Percentiles rank a stretch among this genome's conserved stretches.
phyloP scores from a whole-genome alignment of 2,888 invertebrate genomes.

The Ligdia adustata region DNA sequence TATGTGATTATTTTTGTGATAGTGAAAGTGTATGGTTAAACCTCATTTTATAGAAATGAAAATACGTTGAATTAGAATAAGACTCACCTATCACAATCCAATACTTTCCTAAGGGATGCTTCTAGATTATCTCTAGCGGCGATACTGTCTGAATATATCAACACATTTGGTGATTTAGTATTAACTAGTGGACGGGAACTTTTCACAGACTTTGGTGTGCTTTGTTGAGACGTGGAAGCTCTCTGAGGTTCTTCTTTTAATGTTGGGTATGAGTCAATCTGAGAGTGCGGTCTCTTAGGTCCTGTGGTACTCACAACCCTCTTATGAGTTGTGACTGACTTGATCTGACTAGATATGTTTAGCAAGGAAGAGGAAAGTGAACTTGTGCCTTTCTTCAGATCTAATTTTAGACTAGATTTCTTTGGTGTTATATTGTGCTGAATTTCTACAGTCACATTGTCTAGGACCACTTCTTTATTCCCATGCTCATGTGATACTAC shows the following conservation, averaged over 20 bases:
- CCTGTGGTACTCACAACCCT: conserved; percentile 73
- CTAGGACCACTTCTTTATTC: conserved; percentile 64
- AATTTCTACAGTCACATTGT: conserved; percentile 79
- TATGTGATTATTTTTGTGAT: conserved; percentile 29
- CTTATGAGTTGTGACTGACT: conserved; percentile 78
- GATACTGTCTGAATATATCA: conserved; percentile 92
- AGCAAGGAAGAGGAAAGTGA: conserved; percentile 71
- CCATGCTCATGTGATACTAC: conserved; percentile 40
- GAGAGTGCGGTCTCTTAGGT: conserved; percentile 68
- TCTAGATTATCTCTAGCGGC: conserved; percentile 90
- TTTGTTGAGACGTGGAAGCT: conserved; percentile 55
- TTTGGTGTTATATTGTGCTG: conserved; percentile 79
- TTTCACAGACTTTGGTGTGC: conserved; percentile 69
- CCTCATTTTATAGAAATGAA: conserved; percentile 26
- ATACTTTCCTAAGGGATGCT: conserved; percentile 86
- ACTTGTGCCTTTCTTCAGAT: conserved; percentile 75
- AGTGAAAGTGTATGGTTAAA: conserved; percentile 32
- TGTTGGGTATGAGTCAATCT: conserved; percentile 53
- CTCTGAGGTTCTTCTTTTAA: conserved; percentile 59
- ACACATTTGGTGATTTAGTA: conserved; percentile 90
- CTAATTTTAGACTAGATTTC: conserved; percentile 75
- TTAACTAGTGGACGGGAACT: conserved; percentile 81
- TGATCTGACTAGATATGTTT: conserved; percentile 80
- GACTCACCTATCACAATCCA: conserved; percentile 88
- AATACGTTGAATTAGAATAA: conserved; percentile 16